Evolutionary conservation across 1,140 invertebrate species (phyloP), one percentile per base, ranked within the genome.

Genomic region (Pogonognathellus flavescens): DNA sequence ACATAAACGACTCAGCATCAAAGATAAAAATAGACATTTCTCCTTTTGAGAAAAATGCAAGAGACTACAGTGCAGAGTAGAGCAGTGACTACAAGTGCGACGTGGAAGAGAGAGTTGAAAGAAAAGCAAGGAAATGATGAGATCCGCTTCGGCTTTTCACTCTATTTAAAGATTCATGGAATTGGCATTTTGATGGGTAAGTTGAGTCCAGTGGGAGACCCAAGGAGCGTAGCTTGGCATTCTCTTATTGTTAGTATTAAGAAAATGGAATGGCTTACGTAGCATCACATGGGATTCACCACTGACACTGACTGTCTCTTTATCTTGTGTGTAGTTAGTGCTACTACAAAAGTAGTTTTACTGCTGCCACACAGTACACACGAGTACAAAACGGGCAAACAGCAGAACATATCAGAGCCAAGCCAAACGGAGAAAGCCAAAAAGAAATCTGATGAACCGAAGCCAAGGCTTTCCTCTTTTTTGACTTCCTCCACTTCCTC

Each of bases 81-180:
- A 41, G 31, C 31, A 3, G 31, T 20, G 60, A 53, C n/a, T 60
- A 82, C 59, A 60, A 62, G 81, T 49, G 55, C n/a, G 59, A 41
- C 31, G 31, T 25, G 20, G 66, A 76, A n/a, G 0, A 76, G n/a
- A 66, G 18, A 83, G 22, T 11, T 41, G 66, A 84, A 16, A 10
- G 22, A 76, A 85, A 55, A 9, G 16, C 52, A 84, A 66, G n/a
- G 31, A 80, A 85, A 80, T 80, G 72, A 85, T 81, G 55, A 81
- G 49, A 85, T 84, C 83, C 57, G 52, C 70, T 80, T 81, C 62
- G 72, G 53, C 55, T 81, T 85, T 85, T 80, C 84, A 80, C 84
- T 85, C 53, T 85, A 80, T 85, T 85, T 85, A 85, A 85, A 85
- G 41, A 85, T 85, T 85, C 76, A 85, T 85, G 84, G 80, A 80